Conservation (phyloP, 2,888 invertebrate species). For the Apodemia zela region DNA sequence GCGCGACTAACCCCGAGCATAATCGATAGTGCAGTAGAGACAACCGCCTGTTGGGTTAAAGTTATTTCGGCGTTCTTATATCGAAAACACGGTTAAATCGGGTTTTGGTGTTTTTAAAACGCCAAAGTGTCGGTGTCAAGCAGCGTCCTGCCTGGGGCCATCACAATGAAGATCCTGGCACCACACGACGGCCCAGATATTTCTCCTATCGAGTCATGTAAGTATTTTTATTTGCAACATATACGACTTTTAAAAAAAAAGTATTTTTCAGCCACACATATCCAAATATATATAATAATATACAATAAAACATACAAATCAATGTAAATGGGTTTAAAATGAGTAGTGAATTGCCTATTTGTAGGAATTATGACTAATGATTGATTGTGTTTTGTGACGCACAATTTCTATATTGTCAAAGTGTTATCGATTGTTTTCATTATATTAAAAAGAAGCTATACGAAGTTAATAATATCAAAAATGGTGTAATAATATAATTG, state of each 20-base stretch:
- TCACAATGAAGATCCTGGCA: slow-evolving; percentile 75
- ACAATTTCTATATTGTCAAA: slow-evolving; percentile 22
- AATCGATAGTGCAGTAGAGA: slow-evolving; percentile 71
- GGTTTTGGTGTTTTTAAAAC: slow-evolving; percentile 43
- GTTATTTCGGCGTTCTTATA: slow-evolving; percentile 47
- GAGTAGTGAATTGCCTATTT: slow-evolving; percentile 28
- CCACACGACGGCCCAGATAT: slow-evolving; percentile 80
- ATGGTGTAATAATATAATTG: not conserved
- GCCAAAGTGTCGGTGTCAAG: slow-evolving; percentile 71
- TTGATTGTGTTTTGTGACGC: slow-evolving; percentile 16
- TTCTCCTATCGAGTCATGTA: slow-evolving; percentile 75
- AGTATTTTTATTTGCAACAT: slow-evolving; percentile 38
- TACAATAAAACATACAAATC: not conserved
- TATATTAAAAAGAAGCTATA: not conserved
- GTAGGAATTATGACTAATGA: slow-evolving; percentile 44
- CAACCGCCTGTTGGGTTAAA: slow-evolving; percentile 72
- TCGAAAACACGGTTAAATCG: slow-evolving; percentile 39
- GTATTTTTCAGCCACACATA: not conserved
- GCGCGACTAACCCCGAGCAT: slow-evolving; percentile 48
- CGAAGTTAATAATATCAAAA: not conserved
- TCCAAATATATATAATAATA: not conserved
- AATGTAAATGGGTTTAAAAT: not conserved
- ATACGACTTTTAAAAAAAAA: not conserved
- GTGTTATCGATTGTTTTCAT: slow-evolving; percentile 5
- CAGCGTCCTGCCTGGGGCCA: slow-evolving; percentile 66